A percentile compares a stretch with the other conserved stretches of the same genome.
phyloP scores from a whole-genome alignment of 2,797 vertebrate species.

The Harpagifer antarcticus region DNA sequence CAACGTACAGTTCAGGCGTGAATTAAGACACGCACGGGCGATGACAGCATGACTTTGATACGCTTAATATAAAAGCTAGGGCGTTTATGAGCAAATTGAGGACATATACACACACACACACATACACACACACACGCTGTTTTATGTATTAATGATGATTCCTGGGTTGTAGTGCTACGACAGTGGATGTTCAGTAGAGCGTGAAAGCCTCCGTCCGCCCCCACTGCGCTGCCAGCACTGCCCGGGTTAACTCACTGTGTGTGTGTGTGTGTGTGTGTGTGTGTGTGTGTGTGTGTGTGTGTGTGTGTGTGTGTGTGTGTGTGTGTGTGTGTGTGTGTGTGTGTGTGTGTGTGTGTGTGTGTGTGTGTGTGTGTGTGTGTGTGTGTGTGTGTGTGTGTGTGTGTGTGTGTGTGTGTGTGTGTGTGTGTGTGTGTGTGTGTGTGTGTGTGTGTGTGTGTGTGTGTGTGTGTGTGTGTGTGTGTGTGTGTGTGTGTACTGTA shows the following conservation, averaged over 20 bases:
- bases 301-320: too few species aligned
- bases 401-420: not conserved
- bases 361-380: too few species aligned
- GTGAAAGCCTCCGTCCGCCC: conserved; percentile 73
- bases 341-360: too few species aligned
- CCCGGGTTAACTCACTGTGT: conserved; percentile 50
- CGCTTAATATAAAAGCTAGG: conserved; percentile 32
- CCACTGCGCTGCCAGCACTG: conserved; percentile 60
- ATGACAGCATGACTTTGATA: not conserved
- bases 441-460: too few species aligned
- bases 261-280: too few species aligned
- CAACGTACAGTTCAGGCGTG: not conserved
- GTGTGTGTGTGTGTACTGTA: too few species aligned
- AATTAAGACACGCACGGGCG: not conserved
- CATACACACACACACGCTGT: conserved; percentile 25
- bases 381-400: conserved; percentile 14
- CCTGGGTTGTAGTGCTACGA: conserved; percentile 69
- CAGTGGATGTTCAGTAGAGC: conserved; percentile 71
- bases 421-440: too few species aligned
- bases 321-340: too few species aligned
- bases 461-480: too few species aligned
- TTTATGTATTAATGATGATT: conserved; percentile 81
- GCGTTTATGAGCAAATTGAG: conserved; percentile 45
- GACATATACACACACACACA: conserved; percentile 29
- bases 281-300: too few species aligned